These are phyloP conservation scores for Enteromius radiatus DNA, from an alignment of 2,797 vertebrate species.

Conservation along the genomic window DNA sequence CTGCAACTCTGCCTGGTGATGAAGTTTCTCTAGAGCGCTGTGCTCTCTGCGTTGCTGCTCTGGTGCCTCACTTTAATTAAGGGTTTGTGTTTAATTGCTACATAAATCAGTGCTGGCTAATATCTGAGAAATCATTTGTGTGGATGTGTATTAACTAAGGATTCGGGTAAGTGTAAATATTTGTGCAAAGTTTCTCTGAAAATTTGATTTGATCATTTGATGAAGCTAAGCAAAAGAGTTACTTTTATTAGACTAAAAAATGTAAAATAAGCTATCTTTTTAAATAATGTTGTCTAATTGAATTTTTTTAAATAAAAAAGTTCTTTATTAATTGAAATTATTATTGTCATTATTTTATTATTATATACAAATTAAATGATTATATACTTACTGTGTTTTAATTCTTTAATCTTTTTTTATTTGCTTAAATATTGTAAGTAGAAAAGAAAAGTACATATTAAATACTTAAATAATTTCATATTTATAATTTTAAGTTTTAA, in stretches of 20 bases:
- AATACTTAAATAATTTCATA: neutral
- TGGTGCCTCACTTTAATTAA: conserved; percentile 24
- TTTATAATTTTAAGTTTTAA: neutral
- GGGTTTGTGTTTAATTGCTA: conserved; percentile 18
- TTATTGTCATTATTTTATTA: neutral
- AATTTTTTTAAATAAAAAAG: neutral
- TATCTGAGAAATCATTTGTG: conserved; percentile 51
- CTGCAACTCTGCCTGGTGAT: conserved; percentile 79
- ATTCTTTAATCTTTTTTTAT: too few species aligned
- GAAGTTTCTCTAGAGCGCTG: conserved; percentile 71
- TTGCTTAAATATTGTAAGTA: too few species aligned
- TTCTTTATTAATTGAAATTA: neutral
- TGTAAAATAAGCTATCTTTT: neutral
- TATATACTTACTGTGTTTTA: neutral
- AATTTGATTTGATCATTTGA: neutral
- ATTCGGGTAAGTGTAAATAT: conserved; percentile 37
- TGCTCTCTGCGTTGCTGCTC: conserved; percentile 59
- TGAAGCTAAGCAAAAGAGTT: neutral
- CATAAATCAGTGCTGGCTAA: conserved; percentile 29
- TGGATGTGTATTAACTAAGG: conserved; percentile 37
- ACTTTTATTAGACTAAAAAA: neutral
- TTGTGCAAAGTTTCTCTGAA: neutral
- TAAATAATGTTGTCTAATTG: neutral
- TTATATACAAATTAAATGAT: neutral
- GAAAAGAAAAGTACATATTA: too few species aligned